These are phyloP conservation scores for Ciconia nigra DNA, from an alignment of 2,797 vertebrate species.

Conservation along the genomic window DNA sequence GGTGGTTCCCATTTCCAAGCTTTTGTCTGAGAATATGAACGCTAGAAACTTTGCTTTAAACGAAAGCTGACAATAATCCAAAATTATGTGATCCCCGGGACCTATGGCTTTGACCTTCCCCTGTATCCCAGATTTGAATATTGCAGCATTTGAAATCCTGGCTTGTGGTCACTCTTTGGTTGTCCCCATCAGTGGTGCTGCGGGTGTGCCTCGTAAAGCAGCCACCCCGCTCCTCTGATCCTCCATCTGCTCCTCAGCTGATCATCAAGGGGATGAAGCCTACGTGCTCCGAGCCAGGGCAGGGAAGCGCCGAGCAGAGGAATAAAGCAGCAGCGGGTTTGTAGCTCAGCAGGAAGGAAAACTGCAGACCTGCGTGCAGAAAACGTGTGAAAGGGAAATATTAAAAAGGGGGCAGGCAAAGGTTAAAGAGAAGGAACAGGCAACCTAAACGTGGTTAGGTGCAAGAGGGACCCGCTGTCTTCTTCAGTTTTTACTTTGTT, in stretches of 20 bases:
- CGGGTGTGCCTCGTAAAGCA: neutral
- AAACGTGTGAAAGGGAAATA: neutral
- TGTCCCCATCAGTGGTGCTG: neutral
- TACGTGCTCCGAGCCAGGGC: neutral
- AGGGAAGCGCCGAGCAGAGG: neutral
- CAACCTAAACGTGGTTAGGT: neutral
- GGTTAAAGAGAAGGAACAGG: neutral
- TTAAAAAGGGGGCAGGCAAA: neutral
- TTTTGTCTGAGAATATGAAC: slow-evolving; percentile 6
- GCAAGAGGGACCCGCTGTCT: neutral
- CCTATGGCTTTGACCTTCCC: neutral
- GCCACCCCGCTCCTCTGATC: neutral
- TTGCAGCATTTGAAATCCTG: neutral
- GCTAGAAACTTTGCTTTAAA: slow-evolving; percentile 4
- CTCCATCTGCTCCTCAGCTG: slow-evolving; percentile 55
- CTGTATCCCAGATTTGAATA: neutral
- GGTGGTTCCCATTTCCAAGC: slow-evolving; percentile 22
- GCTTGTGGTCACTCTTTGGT: neutral
- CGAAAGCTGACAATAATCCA: neutral
- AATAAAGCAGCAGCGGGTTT: slow-evolving; percentile 3
- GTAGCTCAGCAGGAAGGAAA: slow-evolving; percentile 32
- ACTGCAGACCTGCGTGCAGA: neutral
- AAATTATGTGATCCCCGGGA: neutral
- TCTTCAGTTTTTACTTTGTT: neutral
- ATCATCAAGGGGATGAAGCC: slow-evolving; percentile 2